Base-by-base conservation (phyloP, 2,888 invertebrate genomes). In the Microplitis manilae region DNA sequence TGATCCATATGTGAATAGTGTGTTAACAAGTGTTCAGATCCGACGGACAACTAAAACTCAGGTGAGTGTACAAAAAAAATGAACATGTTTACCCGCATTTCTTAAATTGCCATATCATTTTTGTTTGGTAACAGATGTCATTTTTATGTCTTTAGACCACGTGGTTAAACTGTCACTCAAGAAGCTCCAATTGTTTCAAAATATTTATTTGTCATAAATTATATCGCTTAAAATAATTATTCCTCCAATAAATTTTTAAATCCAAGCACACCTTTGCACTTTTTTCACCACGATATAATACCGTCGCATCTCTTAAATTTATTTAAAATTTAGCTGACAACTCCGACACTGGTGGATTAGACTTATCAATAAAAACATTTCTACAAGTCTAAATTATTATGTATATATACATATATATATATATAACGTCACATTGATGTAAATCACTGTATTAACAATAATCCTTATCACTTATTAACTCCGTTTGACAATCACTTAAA, bases 31-130 rank as follows among this genome's bases (percentile, higher is more conserved):
- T 30, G 30, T 39, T 61, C 15, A 39, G n/a, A 8, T 61, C 71
- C 71, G 71, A 38, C 71, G 61, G 71, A 68, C 41, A 30, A 30
- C 30, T 30, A 30, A 30, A 30, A 69, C 68, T 13, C 39, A 41
- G n/a, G 30, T 60, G n/a, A 6, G 20, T 13, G 9, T 50, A n/a
- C 9, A 15, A 50, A 17, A 69, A 69, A 17, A 20, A 41, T 69
- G 30, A 8, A 50, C 68, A 9, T 41, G 13, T 20, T 60, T 30
- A 60, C 60, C 61, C 7, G 71, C 61, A 6, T 15, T n/a, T 61
- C 39, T 6, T 15, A 15, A 60, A n/a, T 61, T 9, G 15, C 69
- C 5, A 8, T 69, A 30, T 30, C 9, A 59, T 9, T 59, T 59
- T 59, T 50, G 7, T 6, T 62, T 38, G 6, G 4, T n/a, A 65